phyloP scores from a whole-genome alignment of 1,140 invertebrate species.

The Drosophila yakuba region DNA sequence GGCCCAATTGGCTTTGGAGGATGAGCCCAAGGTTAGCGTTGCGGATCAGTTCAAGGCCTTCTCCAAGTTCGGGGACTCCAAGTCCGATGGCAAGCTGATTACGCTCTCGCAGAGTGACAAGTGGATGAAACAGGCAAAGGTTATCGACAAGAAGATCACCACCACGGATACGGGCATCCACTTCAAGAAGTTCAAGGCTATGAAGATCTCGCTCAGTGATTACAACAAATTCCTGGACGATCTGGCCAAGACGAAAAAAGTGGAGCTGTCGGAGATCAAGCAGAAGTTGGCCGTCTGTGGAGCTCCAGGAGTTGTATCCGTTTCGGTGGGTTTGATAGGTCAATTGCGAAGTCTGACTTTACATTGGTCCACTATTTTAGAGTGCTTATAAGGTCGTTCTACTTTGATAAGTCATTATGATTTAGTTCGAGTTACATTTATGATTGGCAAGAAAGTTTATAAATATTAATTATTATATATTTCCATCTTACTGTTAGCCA shows the following conservation, averaged over 20 bases:
- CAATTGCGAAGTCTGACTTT: neutral
- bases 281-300: constrained; percentile 91
- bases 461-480: too few species aligned
- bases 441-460: too few species aligned
- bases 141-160: constrained; percentile 96
- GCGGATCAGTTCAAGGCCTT: constrained; percentile 88
- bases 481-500: too few species aligned
- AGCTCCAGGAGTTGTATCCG: constrained; percentile 87
- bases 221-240: constrained; percentile 94
- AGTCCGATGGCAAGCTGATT: constrained; percentile 93
- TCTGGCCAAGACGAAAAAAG: constrained; percentile 91
- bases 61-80: constrained; percentile 94
- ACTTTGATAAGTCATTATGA: too few species aligned
- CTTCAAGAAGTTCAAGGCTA: constrained; percentile 94
- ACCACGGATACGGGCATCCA: constrained; percentile 95
- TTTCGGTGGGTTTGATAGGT: constrained; percentile 82
- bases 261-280: constrained; percentile 90
- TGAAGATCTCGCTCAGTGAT: constrained; percentile 89
- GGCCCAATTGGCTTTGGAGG: constrained; percentile 74
- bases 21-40: constrained; percentile 74
- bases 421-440: too few species aligned
- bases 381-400: too few species aligned
- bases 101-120: constrained; percentile 96
- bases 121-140: constrained; percentile 97
- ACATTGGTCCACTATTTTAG: neutral